A percentile compares a stretch with the other conserved stretches of the same genome.
Conservation (phyloP, 2,888 invertebrate species). For the Parasteatoda lunata region DNA sequence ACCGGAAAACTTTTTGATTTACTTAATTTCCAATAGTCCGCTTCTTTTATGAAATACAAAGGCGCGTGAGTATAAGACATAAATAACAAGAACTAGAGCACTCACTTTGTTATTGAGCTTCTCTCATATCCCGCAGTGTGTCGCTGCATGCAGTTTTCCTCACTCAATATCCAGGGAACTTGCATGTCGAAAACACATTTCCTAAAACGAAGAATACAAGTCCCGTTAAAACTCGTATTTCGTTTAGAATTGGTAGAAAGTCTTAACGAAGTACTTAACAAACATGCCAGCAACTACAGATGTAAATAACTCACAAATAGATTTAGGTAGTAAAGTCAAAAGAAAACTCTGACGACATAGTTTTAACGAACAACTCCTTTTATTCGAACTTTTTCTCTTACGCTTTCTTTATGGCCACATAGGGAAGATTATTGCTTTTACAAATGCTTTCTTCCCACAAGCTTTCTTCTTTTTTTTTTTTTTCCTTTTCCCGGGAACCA, state of each 20-base stretch:
- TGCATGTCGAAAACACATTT: constrained; percentile 56
- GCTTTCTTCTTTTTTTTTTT: constrained; percentile 13
- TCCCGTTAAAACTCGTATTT: constrained; percentile 27
- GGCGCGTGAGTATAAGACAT: constrained; percentile 48
- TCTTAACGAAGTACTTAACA: constrained; percentile 52
- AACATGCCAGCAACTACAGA: constrained; percentile 31
- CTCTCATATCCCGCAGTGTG: constrained; percentile 30
- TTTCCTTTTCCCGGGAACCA: neutral
- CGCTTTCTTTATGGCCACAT: constrained; percentile 48
- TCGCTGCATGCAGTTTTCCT: constrained; percentile 23
- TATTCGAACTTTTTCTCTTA: constrained; percentile 42
- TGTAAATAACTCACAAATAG: constrained; percentile 51
- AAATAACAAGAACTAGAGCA: constrained; percentile 33
- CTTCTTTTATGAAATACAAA: constrained; percentile 9
- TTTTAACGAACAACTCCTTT: constrained; percentile 39
- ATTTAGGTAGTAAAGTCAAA: constrained; percentile 47
- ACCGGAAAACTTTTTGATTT: constrained; percentile 25
- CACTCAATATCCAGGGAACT: constrained; percentile 41
- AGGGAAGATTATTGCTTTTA: constrained; percentile 51
- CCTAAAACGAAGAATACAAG: constrained; percentile 29
- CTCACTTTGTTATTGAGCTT: constrained; percentile 40
- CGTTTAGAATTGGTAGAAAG: constrained; percentile 36
- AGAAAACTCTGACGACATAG: constrained; percentile 42
- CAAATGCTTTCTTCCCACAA: constrained; percentile 58
- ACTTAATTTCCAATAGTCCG: constrained; percentile 44